phyloP scores from a whole-genome alignment of 1,140 invertebrate species.

The Drosophila nikananu region DNA sequence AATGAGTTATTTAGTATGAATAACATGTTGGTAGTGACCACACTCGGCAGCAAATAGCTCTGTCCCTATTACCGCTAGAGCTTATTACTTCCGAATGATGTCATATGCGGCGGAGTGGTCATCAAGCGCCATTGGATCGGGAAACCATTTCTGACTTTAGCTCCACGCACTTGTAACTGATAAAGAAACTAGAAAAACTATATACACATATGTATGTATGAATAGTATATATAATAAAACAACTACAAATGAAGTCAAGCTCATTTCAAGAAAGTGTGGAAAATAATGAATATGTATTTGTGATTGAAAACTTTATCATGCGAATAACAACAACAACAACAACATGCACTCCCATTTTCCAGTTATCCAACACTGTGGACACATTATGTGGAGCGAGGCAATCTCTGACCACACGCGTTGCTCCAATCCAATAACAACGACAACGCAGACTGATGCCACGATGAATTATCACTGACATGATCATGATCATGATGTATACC shows the following conservation, averaged over 20 bases:
- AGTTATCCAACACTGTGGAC: conserved; percentile 39
- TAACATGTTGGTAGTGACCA: not conserved
- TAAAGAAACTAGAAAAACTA: not conserved
- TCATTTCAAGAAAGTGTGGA: conserved; percentile 14
- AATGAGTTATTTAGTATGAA: not conserved
- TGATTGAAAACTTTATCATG: conserved; percentile 42
- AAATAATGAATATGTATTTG: conserved; percentile 11
- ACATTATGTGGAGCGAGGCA: conserved; percentile 29
- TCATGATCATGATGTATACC: conserved; percentile 27
- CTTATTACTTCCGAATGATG: conserved; percentile 40
- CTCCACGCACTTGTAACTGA: conserved; percentile 44
- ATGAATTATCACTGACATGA: conserved; percentile 60
- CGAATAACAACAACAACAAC: conserved; percentile 6
- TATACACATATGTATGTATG: not conserved
- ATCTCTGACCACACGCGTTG: conserved; percentile 7
- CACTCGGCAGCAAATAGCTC: no score
- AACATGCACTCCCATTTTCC: conserved; percentile 31
- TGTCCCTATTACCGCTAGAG: not conserved
- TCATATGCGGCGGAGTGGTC: conserved; percentile 13
- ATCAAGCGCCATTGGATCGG: not conserved
- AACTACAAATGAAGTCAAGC: conserved; percentile 14
- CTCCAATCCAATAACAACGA: conserved; percentile 7
- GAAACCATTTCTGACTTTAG: conserved; percentile 8
- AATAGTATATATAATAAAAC: conserved; percentile 1
- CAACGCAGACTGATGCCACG: conserved; percentile 27